Evolutionary conservation across 2,888 invertebrate species (phyloP).

Genomic region (Drosophila nr. fundita): DNA sequence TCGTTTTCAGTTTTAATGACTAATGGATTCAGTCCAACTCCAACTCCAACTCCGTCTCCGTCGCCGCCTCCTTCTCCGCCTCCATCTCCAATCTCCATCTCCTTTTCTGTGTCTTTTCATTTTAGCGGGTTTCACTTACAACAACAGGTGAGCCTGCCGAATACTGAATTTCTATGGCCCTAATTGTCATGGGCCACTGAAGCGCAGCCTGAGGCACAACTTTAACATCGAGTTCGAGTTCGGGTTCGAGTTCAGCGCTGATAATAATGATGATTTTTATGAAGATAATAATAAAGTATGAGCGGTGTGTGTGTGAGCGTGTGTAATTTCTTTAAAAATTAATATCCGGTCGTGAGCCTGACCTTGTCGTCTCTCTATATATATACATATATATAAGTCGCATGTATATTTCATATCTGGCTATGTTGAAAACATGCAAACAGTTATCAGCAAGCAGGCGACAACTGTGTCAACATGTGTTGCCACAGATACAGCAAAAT

Average conservation of each 20-base stretch:
- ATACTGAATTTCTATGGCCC: slow-evolving; percentile 58
- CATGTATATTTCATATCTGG: slow-evolving; percentile 5
- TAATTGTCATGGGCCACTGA: slow-evolving; percentile 79
- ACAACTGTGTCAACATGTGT: slow-evolving; percentile 74
- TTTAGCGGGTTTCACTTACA: slow-evolving; percentile 56
- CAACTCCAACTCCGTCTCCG: background rate
- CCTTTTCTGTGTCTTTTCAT: slow-evolving; percentile 5
- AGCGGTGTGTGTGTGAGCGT: slow-evolving; percentile 18
- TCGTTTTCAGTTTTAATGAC: slow-evolving; percentile 53
- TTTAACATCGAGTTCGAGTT: slow-evolving; percentile 15
- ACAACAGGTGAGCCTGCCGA: slow-evolving; percentile 50
- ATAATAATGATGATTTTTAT: slow-evolving; percentile 51
- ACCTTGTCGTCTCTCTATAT: slow-evolving; percentile 35
- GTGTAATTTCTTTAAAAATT: slow-evolving; percentile 68
- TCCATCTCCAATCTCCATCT: background rate
- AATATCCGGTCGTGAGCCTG: slow-evolving; percentile 66
- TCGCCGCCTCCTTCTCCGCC: background rate
- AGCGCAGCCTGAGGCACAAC: slow-evolving; percentile 54
- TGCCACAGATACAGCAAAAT: slow-evolving; percentile 22
- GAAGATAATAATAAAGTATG: slow-evolving; percentile 36
- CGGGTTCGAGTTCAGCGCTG: slow-evolving; percentile 1
- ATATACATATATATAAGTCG: background rate
- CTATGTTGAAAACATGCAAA: slow-evolving; percentile 36
- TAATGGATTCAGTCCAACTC: slow-evolving; percentile 55
- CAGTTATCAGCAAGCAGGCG: slow-evolving; percentile 58